Evolutionary conservation across 2,113 vertebrate genomes (phyloP).

Genomic region (Rhinogobius similis): DNA sequence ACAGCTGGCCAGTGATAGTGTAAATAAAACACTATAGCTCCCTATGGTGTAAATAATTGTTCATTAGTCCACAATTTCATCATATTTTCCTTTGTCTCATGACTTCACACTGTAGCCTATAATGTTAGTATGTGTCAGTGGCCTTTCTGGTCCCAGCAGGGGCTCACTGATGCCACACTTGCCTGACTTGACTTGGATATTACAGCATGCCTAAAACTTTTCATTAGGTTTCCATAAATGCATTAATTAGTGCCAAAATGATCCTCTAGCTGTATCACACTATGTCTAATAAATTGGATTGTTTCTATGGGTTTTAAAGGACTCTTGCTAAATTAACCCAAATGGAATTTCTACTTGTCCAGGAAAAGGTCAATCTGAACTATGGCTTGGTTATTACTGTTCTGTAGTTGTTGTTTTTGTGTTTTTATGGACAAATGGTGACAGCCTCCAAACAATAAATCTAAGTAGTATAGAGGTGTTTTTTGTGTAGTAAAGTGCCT

Average conservation of each 20-base stretch:
- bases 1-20: slow-evolving; percentile 3
- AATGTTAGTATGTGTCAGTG: slow-evolving; percentile 10
- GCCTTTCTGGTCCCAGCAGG: slow-evolving; percentile 6
- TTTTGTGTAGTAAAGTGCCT: too few relatives aligned
- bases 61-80: too few relatives aligned
- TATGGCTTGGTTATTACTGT: too few relatives aligned
- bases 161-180: slow-evolving; percentile 3
- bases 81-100: neutral
- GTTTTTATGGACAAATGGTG: too few relatives aligned
- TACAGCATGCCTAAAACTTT: slow-evolving; percentile 24
- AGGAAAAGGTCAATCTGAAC: too few relatives aligned
- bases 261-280: neutral
- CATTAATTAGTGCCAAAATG: neutral
- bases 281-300: neutral
- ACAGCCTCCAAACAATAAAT: too few relatives aligned
- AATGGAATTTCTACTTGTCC: too few relatives aligned
- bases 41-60: too few relatives aligned
- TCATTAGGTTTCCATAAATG: slow-evolving; percentile 15
- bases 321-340: too few relatives aligned
- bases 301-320: neutral
- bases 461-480: too few relatives aligned
- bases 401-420: too few relatives aligned
- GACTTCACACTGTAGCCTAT: neutral
- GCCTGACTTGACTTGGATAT: slow-evolving; percentile 31
- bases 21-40: neutral